Evolutionary conservation across 2,797 vertebrate species (phyloP).

Genomic region (Centroberyx gerrardi): DNA sequence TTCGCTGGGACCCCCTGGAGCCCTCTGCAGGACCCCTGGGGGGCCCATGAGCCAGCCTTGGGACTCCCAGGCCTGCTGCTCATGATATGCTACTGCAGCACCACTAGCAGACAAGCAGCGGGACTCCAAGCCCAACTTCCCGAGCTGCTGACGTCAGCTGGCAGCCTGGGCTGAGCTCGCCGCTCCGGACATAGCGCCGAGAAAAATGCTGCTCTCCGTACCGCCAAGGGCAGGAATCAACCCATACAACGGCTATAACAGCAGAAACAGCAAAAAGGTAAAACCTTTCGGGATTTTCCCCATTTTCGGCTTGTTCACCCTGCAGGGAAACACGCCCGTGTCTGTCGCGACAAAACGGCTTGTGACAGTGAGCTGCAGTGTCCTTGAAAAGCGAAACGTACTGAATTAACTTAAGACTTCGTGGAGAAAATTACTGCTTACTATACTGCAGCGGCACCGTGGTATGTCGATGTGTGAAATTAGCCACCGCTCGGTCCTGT

Average conservation of each 20-base stretch:
- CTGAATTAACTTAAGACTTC: conserved; percentile 73
- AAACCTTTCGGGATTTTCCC: conserved; percentile 58
- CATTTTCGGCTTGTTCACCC: conserved; percentile 33
- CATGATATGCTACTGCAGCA: conserved; percentile 63
- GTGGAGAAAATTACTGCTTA: conserved; percentile 45
- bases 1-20: conserved; percentile 24
- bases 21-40: conserved; percentile 28
- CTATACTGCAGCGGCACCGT: conserved; percentile 33
- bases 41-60: conserved; percentile 34
- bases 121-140: conserved; percentile 86
- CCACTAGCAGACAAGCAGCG: conserved; percentile 78
- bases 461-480: conserved; percentile 29
- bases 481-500: conserved; percentile 50
- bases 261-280: conserved; percentile 96
- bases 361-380: conserved; percentile 85
- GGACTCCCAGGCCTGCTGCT: conserved; percentile 23
- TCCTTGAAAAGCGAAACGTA: conserved; percentile 84
- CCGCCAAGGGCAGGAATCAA: conserved; percentile 94
- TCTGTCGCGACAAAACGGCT: conserved; percentile 60
- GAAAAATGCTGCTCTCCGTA: conserved; percentile 97
- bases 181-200: conserved; percentile 88
- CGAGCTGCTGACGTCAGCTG: conserved; percentile 91
- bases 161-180: conserved; percentile 89
- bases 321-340: conserved; percentile 59
- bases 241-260: conserved; percentile 93